These are phyloP conservation scores for rabbit (Oryctolagus cuniculus) DNA, from an alignment of 2,113 vertebrate species.

Conservation along the genomic window DNA sequence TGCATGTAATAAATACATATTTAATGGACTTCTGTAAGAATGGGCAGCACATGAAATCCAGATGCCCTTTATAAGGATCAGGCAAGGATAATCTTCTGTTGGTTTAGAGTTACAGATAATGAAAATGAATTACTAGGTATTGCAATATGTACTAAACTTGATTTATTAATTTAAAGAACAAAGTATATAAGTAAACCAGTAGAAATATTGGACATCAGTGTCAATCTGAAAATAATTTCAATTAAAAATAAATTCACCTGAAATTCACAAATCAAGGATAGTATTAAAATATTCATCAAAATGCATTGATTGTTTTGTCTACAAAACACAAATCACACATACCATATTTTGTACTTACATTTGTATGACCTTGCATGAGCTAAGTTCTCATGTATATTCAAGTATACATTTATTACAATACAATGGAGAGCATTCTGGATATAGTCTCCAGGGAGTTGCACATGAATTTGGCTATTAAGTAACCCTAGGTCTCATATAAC, in stretches of 20 bases:
- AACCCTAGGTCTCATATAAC: neutral
- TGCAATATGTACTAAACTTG: slow-evolving; percentile 57
- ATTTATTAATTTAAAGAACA: slow-evolving; percentile 19
- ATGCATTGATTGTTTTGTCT: slow-evolving; percentile 22
- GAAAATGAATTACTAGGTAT: slow-evolving; percentile 43
- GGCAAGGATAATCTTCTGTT: slow-evolving; percentile 14
- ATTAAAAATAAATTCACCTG: slow-evolving; percentile 41
- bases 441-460: neutral
- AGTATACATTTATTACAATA: neutral
- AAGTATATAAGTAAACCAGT: neutral
- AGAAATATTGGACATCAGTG: neutral
- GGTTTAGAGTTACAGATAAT: slow-evolving; percentile 5
- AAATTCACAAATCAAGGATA: slow-evolving; percentile 45
- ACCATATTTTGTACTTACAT: neutral
- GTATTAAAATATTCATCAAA: slow-evolving; percentile 31
- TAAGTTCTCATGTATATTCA: neutral
- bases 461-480: neutral
- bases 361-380: neutral
- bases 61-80: neutral
- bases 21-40: slow-evolving; percentile 45
- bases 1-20: neutral
- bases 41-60: slow-evolving; percentile 14
- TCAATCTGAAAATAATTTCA: neutral
- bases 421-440: neutral
- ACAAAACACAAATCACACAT: neutral